A percentile compares a stretch with the other conserved stretches of the same genome.
Conservation (phyloP, 2,113 vertebrate species). For the Tympanuchus pallidicinctus region DNA sequence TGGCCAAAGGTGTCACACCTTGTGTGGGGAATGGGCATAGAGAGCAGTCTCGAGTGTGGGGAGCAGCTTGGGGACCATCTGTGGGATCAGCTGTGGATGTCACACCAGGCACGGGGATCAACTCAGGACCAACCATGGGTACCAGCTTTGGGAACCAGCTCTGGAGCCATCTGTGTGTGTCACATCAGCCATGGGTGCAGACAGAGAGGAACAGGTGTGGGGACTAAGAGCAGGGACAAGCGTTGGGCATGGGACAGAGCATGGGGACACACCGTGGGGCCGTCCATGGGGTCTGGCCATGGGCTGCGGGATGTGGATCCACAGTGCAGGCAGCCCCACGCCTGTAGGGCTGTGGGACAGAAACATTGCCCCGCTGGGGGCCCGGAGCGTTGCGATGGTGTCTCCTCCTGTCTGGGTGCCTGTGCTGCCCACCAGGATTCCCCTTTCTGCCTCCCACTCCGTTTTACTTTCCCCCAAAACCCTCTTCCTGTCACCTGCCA, state of each 20-base stretch:
- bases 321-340: rapidly evolving
- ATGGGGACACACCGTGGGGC: not conserved
- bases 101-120: too few relatives aligned
- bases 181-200: not conserved
- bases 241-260: not conserved
- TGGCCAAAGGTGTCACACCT: too few relatives aligned
- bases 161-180: too few relatives aligned
- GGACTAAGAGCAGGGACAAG: too few relatives aligned
- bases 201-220: not conserved
- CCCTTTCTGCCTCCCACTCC: not conserved
- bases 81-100: too few relatives aligned
- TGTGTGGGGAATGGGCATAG: too few relatives aligned
- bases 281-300: rapidly evolving
- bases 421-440: not conserved
- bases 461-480: slow-evolving; percentile 12
- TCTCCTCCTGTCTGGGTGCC: rapidly evolving
- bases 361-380: not conserved
- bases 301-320: not conserved
- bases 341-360: not conserved
- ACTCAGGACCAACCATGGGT: too few relatives aligned
- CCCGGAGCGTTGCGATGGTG: rapidly evolving
- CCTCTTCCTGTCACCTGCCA: slow-evolving; percentile 42
- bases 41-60: too few relatives aligned
- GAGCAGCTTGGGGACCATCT: too few relatives aligned
- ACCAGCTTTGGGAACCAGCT: too few relatives aligned